These are phyloP conservation scores for Cossypha heuglini DNA, from an alignment of 2,797 vertebrate species.

Conservation along the genomic window DNA sequence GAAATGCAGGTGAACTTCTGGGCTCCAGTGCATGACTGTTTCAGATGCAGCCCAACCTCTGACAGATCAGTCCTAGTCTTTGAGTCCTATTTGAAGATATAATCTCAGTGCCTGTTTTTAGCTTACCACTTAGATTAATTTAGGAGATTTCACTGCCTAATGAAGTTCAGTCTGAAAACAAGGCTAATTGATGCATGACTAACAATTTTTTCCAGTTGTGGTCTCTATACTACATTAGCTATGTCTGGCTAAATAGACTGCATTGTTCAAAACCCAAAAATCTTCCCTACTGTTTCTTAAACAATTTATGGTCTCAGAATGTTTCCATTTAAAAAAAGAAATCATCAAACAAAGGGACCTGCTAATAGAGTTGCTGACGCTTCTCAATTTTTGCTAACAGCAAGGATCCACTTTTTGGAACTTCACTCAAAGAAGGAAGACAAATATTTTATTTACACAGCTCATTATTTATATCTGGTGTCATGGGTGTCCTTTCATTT, in stretches of 20 bases:
- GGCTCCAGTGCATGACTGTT: neutral
- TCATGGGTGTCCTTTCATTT: neutral
- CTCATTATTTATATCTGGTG: neutral
- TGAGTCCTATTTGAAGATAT: neutral
- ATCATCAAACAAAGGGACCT: neutral
- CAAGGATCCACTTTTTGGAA: neutral
- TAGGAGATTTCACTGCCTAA: neutral
- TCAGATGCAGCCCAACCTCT: neutral
- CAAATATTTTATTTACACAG: conserved; percentile 21
- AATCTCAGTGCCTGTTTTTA: neutral
- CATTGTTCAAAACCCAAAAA: conserved; percentile 22
- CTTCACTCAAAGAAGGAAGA: neutral
- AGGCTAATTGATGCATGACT: neutral
- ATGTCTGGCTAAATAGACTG: neutral
- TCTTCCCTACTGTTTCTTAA: conserved; percentile 34
- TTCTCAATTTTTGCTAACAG: neutral
- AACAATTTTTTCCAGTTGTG: conserved; percentile 21
- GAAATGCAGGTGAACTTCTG: neutral
- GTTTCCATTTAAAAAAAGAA: conserved; percentile 29
- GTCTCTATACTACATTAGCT: neutral
- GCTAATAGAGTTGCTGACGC: neutral
- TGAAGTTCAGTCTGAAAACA: neutral
- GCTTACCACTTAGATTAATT: neutral
- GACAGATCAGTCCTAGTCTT: neutral
- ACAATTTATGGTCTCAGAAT: neutral